Evolutionary conservation across 2,888 invertebrate species (phyloP).

Genomic region (Schizotus pectinicornis): DNA sequence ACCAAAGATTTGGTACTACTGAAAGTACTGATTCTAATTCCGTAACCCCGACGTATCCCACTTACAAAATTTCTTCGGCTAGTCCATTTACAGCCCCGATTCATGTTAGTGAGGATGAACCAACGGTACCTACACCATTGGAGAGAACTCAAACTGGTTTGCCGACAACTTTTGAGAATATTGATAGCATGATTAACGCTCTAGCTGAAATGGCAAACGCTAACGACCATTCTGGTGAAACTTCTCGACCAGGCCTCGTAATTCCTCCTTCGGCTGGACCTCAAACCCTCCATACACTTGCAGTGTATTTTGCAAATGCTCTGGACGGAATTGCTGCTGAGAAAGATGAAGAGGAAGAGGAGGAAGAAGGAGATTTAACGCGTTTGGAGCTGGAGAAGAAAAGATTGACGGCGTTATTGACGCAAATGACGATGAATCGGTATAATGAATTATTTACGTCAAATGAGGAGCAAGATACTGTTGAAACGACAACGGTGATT

Average conservation of each 20-base stretch:
- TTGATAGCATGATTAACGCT: conserved; percentile 73
- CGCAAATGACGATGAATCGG: conserved; percentile 70
- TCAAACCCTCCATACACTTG: conserved; percentile 77
- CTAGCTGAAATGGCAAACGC: conserved; percentile 66
- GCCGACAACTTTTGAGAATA: conserved; percentile 66
- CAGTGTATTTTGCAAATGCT: conserved; percentile 79
- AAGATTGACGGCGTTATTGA: conserved; percentile 68
- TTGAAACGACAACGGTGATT: conserved; percentile 21
- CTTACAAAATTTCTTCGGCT: conserved; percentile 50
- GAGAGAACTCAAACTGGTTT: conserved; percentile 52
- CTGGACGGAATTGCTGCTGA: conserved; percentile 64
- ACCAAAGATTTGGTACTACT: background rate
- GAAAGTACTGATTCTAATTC: conserved; percentile 34
- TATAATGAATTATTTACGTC: conserved; percentile 61
- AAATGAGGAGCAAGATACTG: conserved; percentile 38
- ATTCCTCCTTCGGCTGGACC: conserved; percentile 78
- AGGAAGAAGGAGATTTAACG: conserved; percentile 39
- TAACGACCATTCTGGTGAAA: conserved; percentile 60
- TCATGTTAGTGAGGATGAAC: background rate
- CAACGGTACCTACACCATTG: conserved; percentile 45
- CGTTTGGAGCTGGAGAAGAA: conserved; percentile 51
- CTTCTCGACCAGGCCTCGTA: conserved; percentile 66
- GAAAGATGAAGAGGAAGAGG: conserved; percentile 42
- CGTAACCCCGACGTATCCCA: conserved; percentile 31
- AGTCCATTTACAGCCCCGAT: conserved; percentile 47